Conservation (phyloP, 2,888 invertebrate species). For the Tortricodes alternella region DNA sequence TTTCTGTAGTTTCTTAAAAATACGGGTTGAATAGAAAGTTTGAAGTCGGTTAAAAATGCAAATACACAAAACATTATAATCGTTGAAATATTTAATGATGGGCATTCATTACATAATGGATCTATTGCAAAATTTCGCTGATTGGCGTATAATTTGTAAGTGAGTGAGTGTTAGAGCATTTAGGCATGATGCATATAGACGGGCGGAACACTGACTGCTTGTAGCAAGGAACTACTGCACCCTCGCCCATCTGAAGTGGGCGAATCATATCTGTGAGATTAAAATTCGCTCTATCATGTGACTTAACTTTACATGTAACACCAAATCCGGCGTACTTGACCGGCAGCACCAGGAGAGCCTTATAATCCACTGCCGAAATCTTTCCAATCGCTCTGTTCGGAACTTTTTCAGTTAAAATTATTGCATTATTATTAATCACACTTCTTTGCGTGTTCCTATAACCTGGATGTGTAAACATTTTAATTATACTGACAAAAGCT, state of each 20-base stretch:
- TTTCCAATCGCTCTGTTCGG: background rate
- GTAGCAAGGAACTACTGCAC: background rate
- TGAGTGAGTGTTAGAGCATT: background rate
- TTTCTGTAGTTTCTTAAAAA: background rate
- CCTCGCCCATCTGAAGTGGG: background rate
- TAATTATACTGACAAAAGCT: background rate
- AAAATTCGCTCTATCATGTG: background rate
- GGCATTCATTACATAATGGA: background rate
- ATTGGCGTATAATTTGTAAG: background rate
- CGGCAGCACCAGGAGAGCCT: slow-evolving; percentile 32
- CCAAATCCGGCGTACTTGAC: background rate
- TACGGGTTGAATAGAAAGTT: too few species aligned
- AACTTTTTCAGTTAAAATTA: background rate
- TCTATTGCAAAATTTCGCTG: background rate
- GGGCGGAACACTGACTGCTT: background rate
- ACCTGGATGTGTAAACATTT: background rate
- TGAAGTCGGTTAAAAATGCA: too few species aligned
- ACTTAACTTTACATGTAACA: background rate
- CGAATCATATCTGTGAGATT: background rate
- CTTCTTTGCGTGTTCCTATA: background rate
- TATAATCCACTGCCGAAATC: background rate
- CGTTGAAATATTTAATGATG: too few species aligned
- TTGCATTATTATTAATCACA: background rate
- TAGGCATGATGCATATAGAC: background rate
- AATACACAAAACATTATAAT: too few species aligned